Base-by-base conservation (phyloP, 2,888 invertebrate genomes). In the Torymus tubicola region DNA sequence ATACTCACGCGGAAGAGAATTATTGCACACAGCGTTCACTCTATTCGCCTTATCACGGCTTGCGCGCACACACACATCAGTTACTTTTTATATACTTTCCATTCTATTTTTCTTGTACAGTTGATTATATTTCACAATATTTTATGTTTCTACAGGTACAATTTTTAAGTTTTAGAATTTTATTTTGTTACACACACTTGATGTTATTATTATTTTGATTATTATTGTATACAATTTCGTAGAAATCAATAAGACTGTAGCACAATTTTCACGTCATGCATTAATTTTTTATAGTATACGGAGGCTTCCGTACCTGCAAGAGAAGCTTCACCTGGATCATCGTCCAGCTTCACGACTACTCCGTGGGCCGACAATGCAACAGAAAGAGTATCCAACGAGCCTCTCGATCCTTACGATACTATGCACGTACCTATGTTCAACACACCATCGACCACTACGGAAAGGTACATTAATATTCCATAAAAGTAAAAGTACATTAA, bases 291-390 rank as follows among this genome's bases (percentile, higher is more conserved):
- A 21, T 14, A 82, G 82, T 75, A 78, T 55, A 31, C 76, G 13
- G 82, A 82, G 52, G 42, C 55, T 12, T 65, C 72, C 14, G 60
- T 73, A 14, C 76, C 84, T 12, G 74, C 85, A 83, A 83, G 81
- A 78, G 82, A 85, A 81, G 64, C 71, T 61, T 73, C 82, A 61
- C 74, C 70, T 52, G 73, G 75, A 16, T 63, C 78, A 68, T 70
- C 78, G 5, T 50, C 60, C 11, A 82, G 31, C 14, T 53, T 63
- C 5, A 13, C 53, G 11, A 57, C 64, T 2, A 4, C 24, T 12
- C 58, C 72, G 5, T 74, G 67, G 78, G 55, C 52, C 13, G 69
- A 74, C 3, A 77, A 31, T 12, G 18, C 42, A 2, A 82, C 79
- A 2, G 80, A 80, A 10, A 67, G 42, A 13, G 16, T 21, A 0